Percentiles rank a stretch among this genome's conserved stretches.
Evolutionary conservation across 2,113 vertebrate species (phyloP).

Genomic region (Myotis lucifugus): DNA sequence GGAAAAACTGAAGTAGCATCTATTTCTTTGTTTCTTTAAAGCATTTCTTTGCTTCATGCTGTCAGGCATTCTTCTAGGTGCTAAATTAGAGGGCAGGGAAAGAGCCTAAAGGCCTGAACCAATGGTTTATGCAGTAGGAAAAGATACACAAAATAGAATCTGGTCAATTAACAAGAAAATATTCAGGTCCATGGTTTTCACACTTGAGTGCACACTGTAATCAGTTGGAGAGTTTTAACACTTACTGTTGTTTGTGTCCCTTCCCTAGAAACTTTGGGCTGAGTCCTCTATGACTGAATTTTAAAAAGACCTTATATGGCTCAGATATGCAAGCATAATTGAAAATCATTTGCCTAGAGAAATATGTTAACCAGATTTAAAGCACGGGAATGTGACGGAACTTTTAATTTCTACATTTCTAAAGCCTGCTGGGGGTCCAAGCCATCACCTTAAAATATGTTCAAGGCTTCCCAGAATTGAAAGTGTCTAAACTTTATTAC

Average conservation of each 20-base stretch:
- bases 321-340: background rate
- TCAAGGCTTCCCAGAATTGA: background rate
- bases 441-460: background rate
- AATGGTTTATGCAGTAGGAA: accelerated
- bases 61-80: background rate
- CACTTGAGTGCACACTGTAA: background rate
- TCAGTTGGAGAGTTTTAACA: background rate
- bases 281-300: background rate
- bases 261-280: background rate
- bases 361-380: background rate
- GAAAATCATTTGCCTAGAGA: background rate
- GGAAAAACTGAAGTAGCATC: background rate
- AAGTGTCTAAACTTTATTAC: background rate
- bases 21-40: background rate
- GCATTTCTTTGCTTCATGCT: background rate
- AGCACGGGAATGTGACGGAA: background rate
- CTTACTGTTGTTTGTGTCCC: background rate
- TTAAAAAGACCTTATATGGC: background rate
- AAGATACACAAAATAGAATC: background rate
- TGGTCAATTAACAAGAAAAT: background rate
- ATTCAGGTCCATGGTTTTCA: background rate
- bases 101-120: background rate
- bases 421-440: background rate
- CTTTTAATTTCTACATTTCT: background rate
- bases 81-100: background rate